These are phyloP conservation scores for Ictalurus furcatus DNA, from an alignment of 2,113 vertebrate genomes.

Conservation along the genomic window DNA sequence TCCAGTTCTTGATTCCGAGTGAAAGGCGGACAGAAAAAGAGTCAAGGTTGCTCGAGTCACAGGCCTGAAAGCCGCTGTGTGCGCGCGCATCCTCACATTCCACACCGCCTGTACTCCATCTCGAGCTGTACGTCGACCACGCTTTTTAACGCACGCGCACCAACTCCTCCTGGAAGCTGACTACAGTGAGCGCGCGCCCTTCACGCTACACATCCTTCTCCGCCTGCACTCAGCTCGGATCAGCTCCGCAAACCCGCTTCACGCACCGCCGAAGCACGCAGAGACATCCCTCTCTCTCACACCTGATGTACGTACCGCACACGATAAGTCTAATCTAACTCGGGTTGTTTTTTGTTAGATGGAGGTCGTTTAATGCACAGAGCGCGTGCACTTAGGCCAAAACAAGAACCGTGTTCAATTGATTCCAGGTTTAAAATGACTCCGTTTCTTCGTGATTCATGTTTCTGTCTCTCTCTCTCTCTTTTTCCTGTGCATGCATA, in stretches of 20 bases:
- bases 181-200: not conserved
- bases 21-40: not conserved
- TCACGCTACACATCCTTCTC: not conserved
- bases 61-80: not conserved
- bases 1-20: no score
- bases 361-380: not conserved
- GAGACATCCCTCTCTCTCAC: constrained; percentile 7
- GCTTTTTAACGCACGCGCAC: not conserved
- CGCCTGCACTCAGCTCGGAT: not conserved
- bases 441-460: no score
- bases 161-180: not conserved
- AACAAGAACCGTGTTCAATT: not conserved
- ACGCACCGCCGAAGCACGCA: constrained; percentile 10
- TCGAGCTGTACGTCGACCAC: not conserved
- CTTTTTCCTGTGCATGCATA: not conserved
- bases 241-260: not conserved
- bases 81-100: constrained; percentile 33
- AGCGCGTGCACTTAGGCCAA: not conserved
- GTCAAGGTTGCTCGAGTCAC: constrained; percentile 1
- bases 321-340: not conserved
- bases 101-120: constrained; percentile 14
- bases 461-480: no score
- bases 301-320: constrained; percentile 53
- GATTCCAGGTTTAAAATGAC: not conserved
- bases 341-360: not conserved